phyloP scores from a whole-genome alignment of 2,888 invertebrate genomes.

The Fragum sueziense region DNA sequence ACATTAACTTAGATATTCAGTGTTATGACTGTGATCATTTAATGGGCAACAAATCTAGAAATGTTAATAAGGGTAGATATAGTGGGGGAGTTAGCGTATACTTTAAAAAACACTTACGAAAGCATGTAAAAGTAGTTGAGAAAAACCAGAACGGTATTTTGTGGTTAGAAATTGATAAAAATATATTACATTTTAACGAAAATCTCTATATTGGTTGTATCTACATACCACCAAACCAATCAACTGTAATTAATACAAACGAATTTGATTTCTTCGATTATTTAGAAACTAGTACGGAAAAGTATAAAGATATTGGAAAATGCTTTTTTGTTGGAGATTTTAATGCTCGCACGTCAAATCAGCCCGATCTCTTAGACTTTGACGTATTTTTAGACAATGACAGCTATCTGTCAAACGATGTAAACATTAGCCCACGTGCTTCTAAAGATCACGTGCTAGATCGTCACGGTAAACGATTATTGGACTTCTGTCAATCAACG shows the following conservation, averaged over 20 bases:
- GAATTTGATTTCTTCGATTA: slow-evolving; percentile 16
- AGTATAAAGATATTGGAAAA: neutral
- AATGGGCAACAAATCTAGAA: slow-evolving; percentile 23
- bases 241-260: neutral
- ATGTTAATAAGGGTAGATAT: slow-evolving; percentile 14
- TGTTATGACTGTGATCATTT: slow-evolving; percentile 17
- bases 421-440: slow-evolving; percentile 21
- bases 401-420: slow-evolving; percentile 5
- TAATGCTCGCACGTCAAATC: neutral
- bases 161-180: slow-evolving; percentile 7
- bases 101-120: neutral
- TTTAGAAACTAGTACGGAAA: neutral
- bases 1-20: no score
- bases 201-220: slow-evolving; percentile 19
- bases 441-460: slow-evolving; percentile 24
- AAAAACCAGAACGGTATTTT: neutral
- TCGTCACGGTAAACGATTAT: slow-evolving; percentile 18
- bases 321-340: neutral
- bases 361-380: slow-evolving; percentile 15
- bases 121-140: neutral
- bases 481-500: slow-evolving; percentile 20
- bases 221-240: slow-evolving; percentile 26
- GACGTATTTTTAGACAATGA: slow-evolving; percentile 21
- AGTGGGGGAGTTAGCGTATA: slow-evolving; percentile 17
- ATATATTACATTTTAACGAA: slow-evolving; percentile 3